phyloP scores from a whole-genome alignment of 2,888 invertebrate genomes.

The Eledone cirrhosa region DNA sequence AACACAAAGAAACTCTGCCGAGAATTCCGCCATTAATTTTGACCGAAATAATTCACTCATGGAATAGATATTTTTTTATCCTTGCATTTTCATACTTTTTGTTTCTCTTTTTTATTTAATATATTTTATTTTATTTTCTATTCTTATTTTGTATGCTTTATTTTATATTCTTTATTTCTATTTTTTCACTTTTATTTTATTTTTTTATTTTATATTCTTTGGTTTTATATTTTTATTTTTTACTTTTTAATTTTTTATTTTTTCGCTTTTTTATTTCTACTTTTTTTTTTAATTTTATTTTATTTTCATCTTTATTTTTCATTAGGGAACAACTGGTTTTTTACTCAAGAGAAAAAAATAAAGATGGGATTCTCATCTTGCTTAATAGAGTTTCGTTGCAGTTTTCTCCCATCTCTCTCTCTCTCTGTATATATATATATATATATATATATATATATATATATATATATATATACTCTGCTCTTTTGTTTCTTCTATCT shows the following conservation, averaged over 20 bases:
- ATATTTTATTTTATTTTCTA: neutral
- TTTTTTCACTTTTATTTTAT: neutral
- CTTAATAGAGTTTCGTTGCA: neutral
- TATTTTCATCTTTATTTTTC: neutral
- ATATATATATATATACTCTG: no score
- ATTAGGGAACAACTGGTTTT: no score
- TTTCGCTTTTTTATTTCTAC: neutral
- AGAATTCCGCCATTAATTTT: no score
- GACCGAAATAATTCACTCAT: no score
- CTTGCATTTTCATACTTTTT: no score
- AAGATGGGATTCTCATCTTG: no score
- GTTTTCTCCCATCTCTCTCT: neutral
- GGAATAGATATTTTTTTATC: neutral
- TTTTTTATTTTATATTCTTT: neutral
- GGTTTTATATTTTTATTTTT: neutral
- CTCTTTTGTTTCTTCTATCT: no score
- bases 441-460: no score
- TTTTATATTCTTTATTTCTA: neutral
- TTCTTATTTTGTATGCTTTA: neutral
- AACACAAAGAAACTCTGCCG: no score
- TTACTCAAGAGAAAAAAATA: no score
- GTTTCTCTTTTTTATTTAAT: neutral
- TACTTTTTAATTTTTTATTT: neutral
- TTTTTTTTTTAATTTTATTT: neutral
- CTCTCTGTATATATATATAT: no score